phyloP scores from a whole-genome alignment of 2,113 vertebrate species.

The Seriola aureovittata region DNA sequence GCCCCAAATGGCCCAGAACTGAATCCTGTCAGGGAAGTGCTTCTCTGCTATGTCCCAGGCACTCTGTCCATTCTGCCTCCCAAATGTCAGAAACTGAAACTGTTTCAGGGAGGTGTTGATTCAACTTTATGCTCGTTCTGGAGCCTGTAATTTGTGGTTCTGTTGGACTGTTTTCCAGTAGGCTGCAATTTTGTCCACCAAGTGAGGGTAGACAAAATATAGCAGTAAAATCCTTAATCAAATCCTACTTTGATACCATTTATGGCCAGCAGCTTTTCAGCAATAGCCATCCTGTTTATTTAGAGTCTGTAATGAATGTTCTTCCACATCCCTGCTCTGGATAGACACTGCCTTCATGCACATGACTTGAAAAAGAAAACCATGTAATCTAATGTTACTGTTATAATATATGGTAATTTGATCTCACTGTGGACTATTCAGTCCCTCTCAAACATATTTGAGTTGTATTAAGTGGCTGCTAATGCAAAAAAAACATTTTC shows the following conservation, averaged over 20 bases:
- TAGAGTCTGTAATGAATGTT: no score
- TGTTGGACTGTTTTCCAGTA: no score
- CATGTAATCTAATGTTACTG: no score
- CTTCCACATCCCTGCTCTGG: no score
- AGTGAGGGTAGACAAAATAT: no score
- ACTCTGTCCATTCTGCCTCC: not conserved
- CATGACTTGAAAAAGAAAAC: not conserved
- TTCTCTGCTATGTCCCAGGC: not conserved
- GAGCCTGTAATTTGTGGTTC: not conserved
- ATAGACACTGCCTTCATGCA: not conserved
- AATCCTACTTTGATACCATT: not conserved
- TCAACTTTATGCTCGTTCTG: not conserved
- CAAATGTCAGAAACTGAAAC: not conserved
- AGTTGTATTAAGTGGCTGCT: not conserved
- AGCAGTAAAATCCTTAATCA: not conserved
- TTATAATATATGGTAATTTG: no score
- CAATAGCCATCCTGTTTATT: no score
- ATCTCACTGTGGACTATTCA: no score
- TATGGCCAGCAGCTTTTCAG: not conserved
- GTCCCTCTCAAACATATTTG: no score
- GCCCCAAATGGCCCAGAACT: constrained; percentile 7
- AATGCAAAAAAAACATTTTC: no score
- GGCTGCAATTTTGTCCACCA: no score
- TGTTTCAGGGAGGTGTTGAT: no score
- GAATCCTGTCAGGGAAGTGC: not conserved